Evolutionary conservation across 92 coral and sea anemone species (phyloP).

Genomic region (Bergia puertoricense): DNA sequence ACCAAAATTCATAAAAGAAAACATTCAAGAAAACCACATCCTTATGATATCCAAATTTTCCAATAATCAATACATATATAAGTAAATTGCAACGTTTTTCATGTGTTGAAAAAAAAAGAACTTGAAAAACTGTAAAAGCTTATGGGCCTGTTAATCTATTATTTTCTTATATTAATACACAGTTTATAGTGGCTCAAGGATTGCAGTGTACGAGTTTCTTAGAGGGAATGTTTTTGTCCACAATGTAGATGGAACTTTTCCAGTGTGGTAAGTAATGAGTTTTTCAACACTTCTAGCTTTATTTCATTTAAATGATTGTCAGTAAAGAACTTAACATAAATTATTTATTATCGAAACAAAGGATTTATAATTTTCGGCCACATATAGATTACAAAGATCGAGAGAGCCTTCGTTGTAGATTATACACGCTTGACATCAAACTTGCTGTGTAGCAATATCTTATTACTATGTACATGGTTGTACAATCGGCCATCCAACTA

Average conservation of each 20-base stretch:
- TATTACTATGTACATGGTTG: too few relatives aligned
- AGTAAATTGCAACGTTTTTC: too few relatives aligned
- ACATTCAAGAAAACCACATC: too few relatives aligned
- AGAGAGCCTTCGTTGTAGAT: background rate
- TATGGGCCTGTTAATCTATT: background rate
- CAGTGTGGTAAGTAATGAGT: constrained; percentile 67
- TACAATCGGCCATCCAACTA: too few relatives aligned
- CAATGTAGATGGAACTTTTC: constrained; percentile 79
- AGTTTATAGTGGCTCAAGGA: constrained; percentile 93
- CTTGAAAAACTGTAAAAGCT: background rate
- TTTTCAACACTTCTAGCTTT: background rate
- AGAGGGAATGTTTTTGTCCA: constrained; percentile 80
- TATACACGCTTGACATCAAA: background rate
- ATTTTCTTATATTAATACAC: background rate
- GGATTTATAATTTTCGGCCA: background rate
- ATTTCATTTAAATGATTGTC: background rate
- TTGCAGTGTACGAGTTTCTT: constrained; percentile 89
- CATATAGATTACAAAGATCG: background rate
- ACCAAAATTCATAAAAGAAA: too few relatives aligned
- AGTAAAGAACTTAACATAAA: too few relatives aligned
- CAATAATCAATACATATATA: too few relatives aligned
- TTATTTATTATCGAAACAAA: too few relatives aligned
- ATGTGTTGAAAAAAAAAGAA: too few relatives aligned
- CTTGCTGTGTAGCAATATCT: background rate
- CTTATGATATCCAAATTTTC: too few relatives aligned